A percentile compares a stretch with the other conserved stretches of the same genome.
These are phyloP conservation scores for Cherax quadricarinatus DNA, from an alignment of 1,140 invertebrate species.

Conservation along the genomic window DNA sequence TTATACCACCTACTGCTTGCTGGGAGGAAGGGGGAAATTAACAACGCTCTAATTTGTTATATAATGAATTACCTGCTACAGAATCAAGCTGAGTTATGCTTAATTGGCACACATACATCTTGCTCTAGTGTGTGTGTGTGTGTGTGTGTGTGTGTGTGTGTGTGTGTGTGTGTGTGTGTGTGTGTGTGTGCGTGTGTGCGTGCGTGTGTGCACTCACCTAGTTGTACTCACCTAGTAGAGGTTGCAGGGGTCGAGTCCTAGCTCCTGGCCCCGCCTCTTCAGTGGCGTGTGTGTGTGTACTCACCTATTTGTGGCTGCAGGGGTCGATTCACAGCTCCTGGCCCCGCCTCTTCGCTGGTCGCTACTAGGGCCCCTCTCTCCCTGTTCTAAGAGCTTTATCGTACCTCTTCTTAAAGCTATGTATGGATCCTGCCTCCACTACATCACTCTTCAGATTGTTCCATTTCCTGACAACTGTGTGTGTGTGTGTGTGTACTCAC, in stretches of 20 bases:
- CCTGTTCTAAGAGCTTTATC: no score
- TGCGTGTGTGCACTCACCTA: not conserved
- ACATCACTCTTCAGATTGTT: no score
- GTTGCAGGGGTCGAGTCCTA: no score
- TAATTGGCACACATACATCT: not conserved
- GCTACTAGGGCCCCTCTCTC: no score
- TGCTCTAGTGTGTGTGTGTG: conserved; percentile 7
- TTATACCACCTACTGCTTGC: not conserved
- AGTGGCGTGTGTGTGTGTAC: conserved; percentile 21
- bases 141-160: conserved; percentile 42
- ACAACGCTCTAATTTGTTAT: not conserved
- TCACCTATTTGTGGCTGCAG: no score
- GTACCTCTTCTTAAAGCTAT: no score
- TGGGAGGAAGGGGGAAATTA: not conserved
- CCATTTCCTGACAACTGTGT: not conserved
- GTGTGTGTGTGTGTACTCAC: not conserved
- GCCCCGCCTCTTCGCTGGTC: no score
- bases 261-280: no score
- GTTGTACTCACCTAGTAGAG: no score
- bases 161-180: conserved; percentile 38
- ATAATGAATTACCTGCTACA: not conserved
- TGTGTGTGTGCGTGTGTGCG: conserved; percentile 38
- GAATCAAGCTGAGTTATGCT: not conserved
- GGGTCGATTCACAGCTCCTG: no score
- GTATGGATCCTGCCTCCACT: no score